Evolutionary conservation across 2,888 invertebrate genomes (phyloP).

Genomic region (Bimastos eiseni): DNA sequence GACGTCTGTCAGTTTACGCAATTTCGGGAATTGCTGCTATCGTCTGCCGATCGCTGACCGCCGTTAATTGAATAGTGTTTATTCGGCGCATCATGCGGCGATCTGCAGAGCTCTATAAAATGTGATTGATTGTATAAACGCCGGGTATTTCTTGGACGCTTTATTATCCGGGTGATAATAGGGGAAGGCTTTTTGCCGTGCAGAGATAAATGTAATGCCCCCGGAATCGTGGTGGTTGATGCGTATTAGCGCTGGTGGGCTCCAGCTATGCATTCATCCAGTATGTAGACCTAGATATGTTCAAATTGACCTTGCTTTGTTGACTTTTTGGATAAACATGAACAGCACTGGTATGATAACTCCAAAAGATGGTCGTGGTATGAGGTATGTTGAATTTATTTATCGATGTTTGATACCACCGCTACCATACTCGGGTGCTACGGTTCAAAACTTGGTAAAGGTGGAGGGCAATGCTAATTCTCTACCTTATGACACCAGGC

Average conservation of each 20-base stretch:
- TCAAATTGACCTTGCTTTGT: not conserved
- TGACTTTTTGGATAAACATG: not conserved
- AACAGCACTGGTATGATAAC: not conserved
- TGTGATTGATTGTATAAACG: not conserved
- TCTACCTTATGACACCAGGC: no score
- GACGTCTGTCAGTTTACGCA: not conserved
- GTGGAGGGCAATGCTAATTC: no score
- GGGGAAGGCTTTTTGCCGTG: not conserved
- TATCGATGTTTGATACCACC: not conserved
- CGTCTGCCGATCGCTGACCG: not conserved
- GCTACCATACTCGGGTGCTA: no score
- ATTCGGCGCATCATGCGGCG: not conserved
- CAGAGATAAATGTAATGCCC: constrained; percentile 2
- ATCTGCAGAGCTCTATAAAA: not conserved
- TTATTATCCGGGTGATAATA: not conserved
- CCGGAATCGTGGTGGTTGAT: not conserved
- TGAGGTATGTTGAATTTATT: not conserved
- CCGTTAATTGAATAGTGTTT: not conserved
- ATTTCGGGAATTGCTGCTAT: no score
- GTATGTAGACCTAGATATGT: not conserved
- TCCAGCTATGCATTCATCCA: not conserved
- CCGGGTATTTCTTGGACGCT: not conserved
- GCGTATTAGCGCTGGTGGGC: not conserved
- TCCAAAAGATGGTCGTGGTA: not conserved
- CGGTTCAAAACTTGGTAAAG: no score